Evolutionary conservation across 2,888 invertebrate genomes (phyloP), one percentile per base, ranked within the genome.

Genomic region (Drosophila eohydei): DNA sequence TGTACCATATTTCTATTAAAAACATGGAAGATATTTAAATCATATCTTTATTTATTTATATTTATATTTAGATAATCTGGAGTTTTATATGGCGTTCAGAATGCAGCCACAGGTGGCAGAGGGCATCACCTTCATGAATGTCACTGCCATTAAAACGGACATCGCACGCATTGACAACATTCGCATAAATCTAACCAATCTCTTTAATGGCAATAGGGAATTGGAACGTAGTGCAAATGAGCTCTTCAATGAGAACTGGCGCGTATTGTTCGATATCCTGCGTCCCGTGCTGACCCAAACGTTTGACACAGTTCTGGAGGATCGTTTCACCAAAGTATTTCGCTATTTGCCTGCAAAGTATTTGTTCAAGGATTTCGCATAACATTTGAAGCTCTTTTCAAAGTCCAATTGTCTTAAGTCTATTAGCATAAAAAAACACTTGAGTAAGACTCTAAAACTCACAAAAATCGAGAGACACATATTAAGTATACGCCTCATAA

Each of bases 161-260:
- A 95, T 95, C 26, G 68, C 51, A 83, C 93, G 94, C 36, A 94
- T 96, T 59, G 95, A 94, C 50, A 95, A 95, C 28, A 91, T 96
- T 57, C 94, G 94, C 90, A 91, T 95, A 70, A 93, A 95, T 61
- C 94, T 96, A 94, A 94, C 95, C 60, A 95, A 95, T 92, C 93
- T 96, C 50, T 95, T 95, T 85, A 74, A 78, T n/a, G 89, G 89
- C 60, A 81, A 85, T 12, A 65, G 57, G 64, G 80, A 82, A 6
- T 71, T 89, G 32, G 96, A 95, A 94, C 95, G 95, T 56, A 95
- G 95, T 81, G 95, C 95, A 8, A 95, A 95, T 82, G 94, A 94
- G 5, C 95, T 95, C 87, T 93, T 96, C 74, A 95, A 95, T 90
- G 94, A 94, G 34, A 95, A 95, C 87, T 96, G 96, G 95, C 93